Percentiles rank a stretch among this genome's conserved stretches.
Conservation (phyloP, 2,797 vertebrate species). For the Galaxias olidus region DNA sequence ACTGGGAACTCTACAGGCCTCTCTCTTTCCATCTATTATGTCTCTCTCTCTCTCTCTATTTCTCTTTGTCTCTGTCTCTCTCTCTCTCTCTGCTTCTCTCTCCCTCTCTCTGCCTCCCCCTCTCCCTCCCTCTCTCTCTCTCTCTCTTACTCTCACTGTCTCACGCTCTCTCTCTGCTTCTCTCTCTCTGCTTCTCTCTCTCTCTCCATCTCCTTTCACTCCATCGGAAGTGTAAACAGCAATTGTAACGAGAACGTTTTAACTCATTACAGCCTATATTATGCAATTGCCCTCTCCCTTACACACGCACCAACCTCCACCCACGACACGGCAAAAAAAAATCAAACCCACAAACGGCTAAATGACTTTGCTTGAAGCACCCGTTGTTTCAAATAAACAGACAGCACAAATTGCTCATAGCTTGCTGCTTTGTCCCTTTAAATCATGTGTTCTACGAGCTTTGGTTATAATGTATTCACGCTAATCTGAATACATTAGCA, state of each 20-base stretch:
- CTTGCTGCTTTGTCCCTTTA: constrained; percentile 34
- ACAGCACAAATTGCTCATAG: constrained; percentile 2
- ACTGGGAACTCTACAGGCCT: constrained; percentile 3
- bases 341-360: not conserved
- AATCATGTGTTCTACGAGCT: constrained; percentile 32
- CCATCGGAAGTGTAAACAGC: no score
- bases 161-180: not conserved
- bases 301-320: no score
- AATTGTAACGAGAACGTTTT: no score
- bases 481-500: constrained; percentile 19
- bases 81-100: constrained; percentile 20
- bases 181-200: constrained; percentile 20
- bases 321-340: not conserved
- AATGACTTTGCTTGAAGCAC: not conserved
- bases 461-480: constrained; percentile 14
- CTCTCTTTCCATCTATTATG: not conserved
- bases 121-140: not conserved
- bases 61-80: not conserved
- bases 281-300: no score
- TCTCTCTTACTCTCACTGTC: not conserved
- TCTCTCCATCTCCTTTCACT: not conserved
- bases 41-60: not conserved
- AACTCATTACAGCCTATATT: no score
- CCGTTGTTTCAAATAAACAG: no score
- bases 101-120: not conserved